A percentile compares a stretch with the other conserved stretches of the same genome.
Conservation (phyloP, 2,888 invertebrate species). For the Cloeon dipterum region DNA sequence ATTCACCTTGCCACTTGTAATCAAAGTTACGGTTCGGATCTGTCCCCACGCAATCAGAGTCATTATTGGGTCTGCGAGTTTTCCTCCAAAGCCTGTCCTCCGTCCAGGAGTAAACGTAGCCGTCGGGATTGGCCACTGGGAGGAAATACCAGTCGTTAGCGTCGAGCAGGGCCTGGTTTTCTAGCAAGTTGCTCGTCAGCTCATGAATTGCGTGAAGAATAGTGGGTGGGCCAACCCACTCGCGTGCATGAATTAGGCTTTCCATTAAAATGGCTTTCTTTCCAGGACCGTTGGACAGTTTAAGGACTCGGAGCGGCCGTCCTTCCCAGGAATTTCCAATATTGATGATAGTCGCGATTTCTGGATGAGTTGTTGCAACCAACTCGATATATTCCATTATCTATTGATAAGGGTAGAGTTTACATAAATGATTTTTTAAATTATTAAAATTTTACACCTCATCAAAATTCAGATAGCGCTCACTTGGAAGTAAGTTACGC, state of each 20-base stretch:
- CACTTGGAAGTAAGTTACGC: too few species aligned
- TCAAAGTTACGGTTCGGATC: neutral
- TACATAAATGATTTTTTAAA: neutral
- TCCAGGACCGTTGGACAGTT: conserved; percentile 11
- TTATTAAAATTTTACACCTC: neutral
- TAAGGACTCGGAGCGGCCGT: conserved; percentile 14
- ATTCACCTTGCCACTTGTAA: neutral
- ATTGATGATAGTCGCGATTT: conserved; percentile 7
- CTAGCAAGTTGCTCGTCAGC: conserved; percentile 1
- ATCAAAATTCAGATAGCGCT: neutral
- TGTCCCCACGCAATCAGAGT: neutral
- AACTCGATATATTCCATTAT: conserved; percentile 10
- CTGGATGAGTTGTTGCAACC: conserved; percentile 8
- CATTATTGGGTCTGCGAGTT: neutral
- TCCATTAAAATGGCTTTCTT: conserved; percentile 24
- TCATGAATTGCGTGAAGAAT: neutral
- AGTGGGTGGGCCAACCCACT: conserved; percentile 12
- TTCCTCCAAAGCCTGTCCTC: neutral
- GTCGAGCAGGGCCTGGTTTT: conserved; percentile 12
- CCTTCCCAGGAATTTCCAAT: conserved; percentile 14
- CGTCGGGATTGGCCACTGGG: conserved; percentile 20
- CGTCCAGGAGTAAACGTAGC: conserved; percentile 16
- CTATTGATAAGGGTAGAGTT: conserved; percentile 9
- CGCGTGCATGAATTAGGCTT: conserved; percentile 18
- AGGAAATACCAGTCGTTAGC: conserved; percentile 20